A percentile compares a stretch with the other conserved stretches of the same genome.
Conservation (phyloP, 2,797 vertebrate genomes). For the Enteromius treurensis region DNA sequence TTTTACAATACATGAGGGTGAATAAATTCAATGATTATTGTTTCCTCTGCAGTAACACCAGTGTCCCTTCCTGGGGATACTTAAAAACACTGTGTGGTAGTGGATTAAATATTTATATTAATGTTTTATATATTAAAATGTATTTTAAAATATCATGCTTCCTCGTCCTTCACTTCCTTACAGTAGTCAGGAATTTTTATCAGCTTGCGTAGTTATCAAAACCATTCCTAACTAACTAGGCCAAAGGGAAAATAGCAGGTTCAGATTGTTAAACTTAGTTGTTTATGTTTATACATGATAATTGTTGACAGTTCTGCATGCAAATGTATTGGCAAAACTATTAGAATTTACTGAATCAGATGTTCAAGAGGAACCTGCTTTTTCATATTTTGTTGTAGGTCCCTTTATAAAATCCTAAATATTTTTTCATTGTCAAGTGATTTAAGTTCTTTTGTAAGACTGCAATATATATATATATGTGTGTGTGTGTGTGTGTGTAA, state of each 20-base stretch:
- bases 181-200: constrained; percentile 4
- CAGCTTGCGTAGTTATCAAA: neutral
- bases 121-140: neutral
- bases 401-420: neutral
- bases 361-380: neutral
- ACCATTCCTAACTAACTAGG: constrained; percentile 8
- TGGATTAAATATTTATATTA: neutral
- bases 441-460: neutral
- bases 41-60: neutral
- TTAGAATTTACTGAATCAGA: neutral
- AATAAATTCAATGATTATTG: neutral
- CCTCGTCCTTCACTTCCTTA: neutral
- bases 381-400: neutral
- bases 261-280: neutral
- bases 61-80: neutral
- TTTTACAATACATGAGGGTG: neutral
- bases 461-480: neutral
- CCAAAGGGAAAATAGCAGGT: constrained; percentile 5
- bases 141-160: neutral
- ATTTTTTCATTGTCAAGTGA: neutral
- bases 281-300: constrained; percentile 22
- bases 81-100: neutral
- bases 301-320: neutral
- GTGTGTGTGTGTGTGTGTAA: too few relatives aligned
- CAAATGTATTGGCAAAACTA: neutral